A percentile compares a stretch with the other conserved stretches of the same genome.
Conservation (phyloP, 1,140 invertebrate genomes). For the Mya arenaria region DNA sequence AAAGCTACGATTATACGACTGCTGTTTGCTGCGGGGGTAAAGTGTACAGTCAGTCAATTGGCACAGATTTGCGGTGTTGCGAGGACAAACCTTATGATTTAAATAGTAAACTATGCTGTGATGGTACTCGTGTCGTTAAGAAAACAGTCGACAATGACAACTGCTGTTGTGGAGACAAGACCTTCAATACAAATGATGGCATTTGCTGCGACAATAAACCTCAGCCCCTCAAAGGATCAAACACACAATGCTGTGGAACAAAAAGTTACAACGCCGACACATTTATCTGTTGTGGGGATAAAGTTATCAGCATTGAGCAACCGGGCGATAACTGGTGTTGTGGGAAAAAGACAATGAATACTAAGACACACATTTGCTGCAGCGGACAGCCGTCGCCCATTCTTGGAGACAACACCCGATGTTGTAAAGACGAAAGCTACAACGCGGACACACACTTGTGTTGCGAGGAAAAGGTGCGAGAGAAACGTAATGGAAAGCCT, state of each 20-base stretch:
- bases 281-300: slow-evolving; percentile 18
- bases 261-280: slow-evolving; percentile 21
- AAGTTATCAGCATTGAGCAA: background rate
- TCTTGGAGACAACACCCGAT: background rate
- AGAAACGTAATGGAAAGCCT: background rate
- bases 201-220: slow-evolving; percentile 44
- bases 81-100: slow-evolving; percentile 4
- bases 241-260: slow-evolving; percentile 31
- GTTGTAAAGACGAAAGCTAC: slow-evolving; percentile 24
- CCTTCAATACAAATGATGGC: slow-evolving; percentile 11
- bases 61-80: slow-evolving; percentile 3
- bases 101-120: slow-evolving; percentile 13
- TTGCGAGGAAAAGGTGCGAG: slow-evolving; percentile 14
- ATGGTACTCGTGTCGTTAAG: background rate
- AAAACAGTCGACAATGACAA: slow-evolving; percentile 10
- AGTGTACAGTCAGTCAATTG: background rate
- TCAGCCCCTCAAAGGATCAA: background rate
- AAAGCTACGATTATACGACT: slow-evolving; percentile 7
- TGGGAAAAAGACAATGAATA: slow-evolving; percentile 25
- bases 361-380: slow-evolving; percentile 11
- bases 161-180: slow-evolving; percentile 32
- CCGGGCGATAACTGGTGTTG: slow-evolving; percentile 39
- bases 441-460: slow-evolving; percentile 5
- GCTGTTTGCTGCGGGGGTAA: slow-evolving; percentile 15
- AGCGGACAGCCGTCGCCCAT: background rate